These are phyloP conservation scores for Cynopterus sphinx DNA, from an alignment of 2,797 vertebrate species.

Conservation along the genomic window DNA sequence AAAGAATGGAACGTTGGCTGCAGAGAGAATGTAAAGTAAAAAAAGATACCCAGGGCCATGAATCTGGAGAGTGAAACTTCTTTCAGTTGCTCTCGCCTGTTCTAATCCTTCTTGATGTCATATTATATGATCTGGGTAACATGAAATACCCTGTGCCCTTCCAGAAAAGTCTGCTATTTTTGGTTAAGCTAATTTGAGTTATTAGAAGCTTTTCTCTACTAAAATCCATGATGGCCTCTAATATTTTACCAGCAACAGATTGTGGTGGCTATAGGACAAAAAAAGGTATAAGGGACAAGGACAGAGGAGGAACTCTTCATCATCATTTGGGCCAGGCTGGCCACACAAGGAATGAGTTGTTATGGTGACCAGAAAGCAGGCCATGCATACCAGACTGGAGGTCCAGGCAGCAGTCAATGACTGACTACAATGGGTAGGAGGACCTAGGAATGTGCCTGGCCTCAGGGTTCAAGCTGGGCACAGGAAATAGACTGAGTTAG, in stretches of 20 bases:
- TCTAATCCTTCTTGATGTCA: neutral
- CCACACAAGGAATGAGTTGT: neutral
- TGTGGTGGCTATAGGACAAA: neutral
- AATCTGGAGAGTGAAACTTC: neutral
- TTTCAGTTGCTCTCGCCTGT: neutral
- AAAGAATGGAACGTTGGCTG: neutral
- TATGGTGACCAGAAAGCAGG: neutral
- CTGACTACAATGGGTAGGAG: neutral
- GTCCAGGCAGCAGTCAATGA: neutral
- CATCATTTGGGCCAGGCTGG: neutral
- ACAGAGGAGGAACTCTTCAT: neutral
- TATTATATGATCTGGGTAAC: neutral
- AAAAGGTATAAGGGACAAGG: neutral
- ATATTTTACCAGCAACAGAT: neutral
- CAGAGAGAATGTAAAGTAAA: neutral
- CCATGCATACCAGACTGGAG: neutral
- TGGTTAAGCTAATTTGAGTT: neutral
- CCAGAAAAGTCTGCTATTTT: neutral
- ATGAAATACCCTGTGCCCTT: neutral
- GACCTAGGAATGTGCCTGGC: neutral
- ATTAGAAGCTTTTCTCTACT: neutral
- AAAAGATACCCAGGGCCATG: neutral
- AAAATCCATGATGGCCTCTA: neutral
- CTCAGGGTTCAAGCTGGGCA: neutral
- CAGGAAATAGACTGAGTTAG: neutral